phyloP scores from a whole-genome alignment of 2,888 invertebrate genomes.

The Malachius bipustulatus region DNA sequence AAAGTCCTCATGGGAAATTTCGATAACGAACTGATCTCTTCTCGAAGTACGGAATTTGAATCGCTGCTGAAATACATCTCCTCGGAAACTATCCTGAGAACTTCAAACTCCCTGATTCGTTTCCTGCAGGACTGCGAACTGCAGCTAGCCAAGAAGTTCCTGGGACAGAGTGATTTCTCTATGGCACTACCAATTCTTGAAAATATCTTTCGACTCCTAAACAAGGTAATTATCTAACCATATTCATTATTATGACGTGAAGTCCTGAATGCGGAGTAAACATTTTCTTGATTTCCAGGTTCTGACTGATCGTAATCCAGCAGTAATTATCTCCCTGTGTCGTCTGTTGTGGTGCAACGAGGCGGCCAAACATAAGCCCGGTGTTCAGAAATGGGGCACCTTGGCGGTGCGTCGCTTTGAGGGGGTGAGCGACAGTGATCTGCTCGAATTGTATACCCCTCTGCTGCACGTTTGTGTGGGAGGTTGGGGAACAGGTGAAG shows the following conservation, averaged over 20 bases:
- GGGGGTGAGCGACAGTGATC: conserved; percentile 57
- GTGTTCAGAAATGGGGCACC: conserved; percentile 56
- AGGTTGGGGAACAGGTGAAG: conserved; percentile 52
- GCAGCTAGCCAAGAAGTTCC: conserved; percentile 45
- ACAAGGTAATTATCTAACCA: conserved; percentile 37
- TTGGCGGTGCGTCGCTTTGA: conserved; percentile 59
- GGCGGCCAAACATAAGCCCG: conserved; percentile 40
- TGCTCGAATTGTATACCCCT: conserved; percentile 56
- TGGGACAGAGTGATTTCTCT: conserved; percentile 47
- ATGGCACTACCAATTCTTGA: conserved; percentile 52
- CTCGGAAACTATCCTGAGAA: conserved; percentile 44
- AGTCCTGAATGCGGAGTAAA: conserved; percentile 6
- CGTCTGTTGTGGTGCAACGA: conserved; percentile 52
- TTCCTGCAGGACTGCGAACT: conserved; percentile 58
- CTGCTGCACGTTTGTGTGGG: conserved; percentile 54
- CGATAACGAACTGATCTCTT: conserved; percentile 51
- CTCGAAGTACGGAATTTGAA: conserved; percentile 54
- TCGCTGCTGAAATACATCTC: conserved; percentile 46
- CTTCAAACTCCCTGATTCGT: conserved; percentile 43
- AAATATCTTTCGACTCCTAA: conserved; percentile 53
- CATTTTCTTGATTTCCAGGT: conserved; percentile 33
- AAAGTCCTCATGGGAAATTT: conserved; percentile 62
- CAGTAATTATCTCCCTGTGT: conserved; percentile 54
- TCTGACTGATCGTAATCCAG: conserved; percentile 55
- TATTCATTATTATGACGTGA: too few species aligned